These are phyloP conservation scores for Styela plicata DNA, from an alignment of 23 tunicate species.

Conservation along the genomic window DNA sequence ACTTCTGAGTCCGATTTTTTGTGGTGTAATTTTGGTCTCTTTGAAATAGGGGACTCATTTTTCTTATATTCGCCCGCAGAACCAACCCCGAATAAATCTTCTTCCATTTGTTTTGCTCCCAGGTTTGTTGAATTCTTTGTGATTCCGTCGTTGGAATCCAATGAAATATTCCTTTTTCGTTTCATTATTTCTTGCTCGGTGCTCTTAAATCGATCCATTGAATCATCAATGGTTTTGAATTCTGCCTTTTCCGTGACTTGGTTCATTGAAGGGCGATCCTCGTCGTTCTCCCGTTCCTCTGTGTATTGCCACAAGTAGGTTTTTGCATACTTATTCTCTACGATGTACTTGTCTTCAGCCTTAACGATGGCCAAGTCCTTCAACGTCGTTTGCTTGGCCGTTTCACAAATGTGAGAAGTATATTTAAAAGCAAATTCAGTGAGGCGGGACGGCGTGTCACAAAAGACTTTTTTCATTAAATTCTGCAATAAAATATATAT, in stretches of 20 bases:
- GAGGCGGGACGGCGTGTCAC: background rate
- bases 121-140: too few relatives aligned
- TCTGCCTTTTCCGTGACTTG: too few relatives aligned
- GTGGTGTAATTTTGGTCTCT: too few relatives aligned
- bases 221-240: too few relatives aligned
- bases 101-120: too few relatives aligned
- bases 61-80: too few relatives aligned
- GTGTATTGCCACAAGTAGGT: background rate
- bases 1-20: too few relatives aligned
- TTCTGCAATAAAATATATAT: background rate
- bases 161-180: background rate
- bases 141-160: too few relatives aligned
- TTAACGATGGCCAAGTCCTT: background rate
- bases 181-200: background rate
- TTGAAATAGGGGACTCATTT: too few relatives aligned
- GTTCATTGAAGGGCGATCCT: too few relatives aligned
- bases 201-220: too few relatives aligned
- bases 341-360: background rate
- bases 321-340: background rate
- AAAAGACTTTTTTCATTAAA: background rate
- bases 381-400: background rate
- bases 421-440: background rate
- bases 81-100: too few relatives aligned
- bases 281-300: background rate
- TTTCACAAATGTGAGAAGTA: background rate